phyloP scores from a whole-genome alignment of 1,140 invertebrate species.

The Centruroides sculpturatus region DNA sequence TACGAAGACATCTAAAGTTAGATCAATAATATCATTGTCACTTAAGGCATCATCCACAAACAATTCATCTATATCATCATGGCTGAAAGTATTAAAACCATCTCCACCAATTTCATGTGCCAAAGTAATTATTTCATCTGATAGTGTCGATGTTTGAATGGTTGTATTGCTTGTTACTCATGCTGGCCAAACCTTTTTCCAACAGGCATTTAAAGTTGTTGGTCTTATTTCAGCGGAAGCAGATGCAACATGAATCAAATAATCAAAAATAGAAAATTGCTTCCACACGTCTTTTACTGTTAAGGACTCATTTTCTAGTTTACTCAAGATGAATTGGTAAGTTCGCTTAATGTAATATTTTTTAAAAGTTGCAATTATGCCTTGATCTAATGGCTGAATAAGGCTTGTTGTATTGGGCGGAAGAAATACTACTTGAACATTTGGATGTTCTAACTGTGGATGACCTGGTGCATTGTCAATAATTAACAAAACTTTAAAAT shows the following conservation, averaged over 20 bases:
- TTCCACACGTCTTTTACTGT: constrained; percentile 2
- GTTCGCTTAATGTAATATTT: constrained; percentile 11
- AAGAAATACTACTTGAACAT: constrained; percentile 15
- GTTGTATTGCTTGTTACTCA: not conserved
- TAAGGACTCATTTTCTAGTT: not conserved
- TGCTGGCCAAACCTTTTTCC: not conserved
- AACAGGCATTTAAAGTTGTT: constrained; percentile 1
- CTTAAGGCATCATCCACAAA: constrained; percentile 1
- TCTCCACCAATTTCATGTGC: constrained; percentile 1
- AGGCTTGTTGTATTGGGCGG: constrained; percentile 12
- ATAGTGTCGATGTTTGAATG: not conserved
- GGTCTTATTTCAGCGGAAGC: not conserved
- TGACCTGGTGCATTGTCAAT: constrained; percentile 18
- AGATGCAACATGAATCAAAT: not conserved
- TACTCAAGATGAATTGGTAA: constrained; percentile 2
- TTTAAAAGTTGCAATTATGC: constrained; percentile 16
- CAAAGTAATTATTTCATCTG: not conserved
- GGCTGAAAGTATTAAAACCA: not conserved
- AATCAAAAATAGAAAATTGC: constrained; percentile 1
- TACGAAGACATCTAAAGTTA: not conserved
- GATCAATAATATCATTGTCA: no score
- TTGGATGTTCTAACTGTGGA: constrained; percentile 6
- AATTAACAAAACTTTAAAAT: constrained; percentile 15
- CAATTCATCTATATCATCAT: not conserved
- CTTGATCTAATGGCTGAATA: constrained; percentile 18